Base-by-base conservation (phyloP, 2,797 vertebrate genomes). In the Typhlichthys subterraneus region DNA sequence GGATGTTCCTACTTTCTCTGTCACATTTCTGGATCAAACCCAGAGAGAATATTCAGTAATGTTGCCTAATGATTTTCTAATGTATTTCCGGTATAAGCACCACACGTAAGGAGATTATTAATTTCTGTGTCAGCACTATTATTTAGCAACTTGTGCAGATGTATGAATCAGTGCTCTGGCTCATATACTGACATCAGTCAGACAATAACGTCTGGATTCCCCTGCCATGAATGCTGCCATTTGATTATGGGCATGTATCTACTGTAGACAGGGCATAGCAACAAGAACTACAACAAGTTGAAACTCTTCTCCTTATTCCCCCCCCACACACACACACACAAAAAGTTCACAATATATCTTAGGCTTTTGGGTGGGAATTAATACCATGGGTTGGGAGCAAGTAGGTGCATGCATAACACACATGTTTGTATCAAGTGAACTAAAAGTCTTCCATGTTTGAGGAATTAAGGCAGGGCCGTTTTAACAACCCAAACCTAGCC, bases 371-470 rank as follows among this genome's bases (percentile, higher is more conserved):
- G 57, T 55, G 29, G 23, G 45, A 65, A 47, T 45, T n/a, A 61
- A 29, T 17, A 11, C 11, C 15, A 13, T 63, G 50, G 53, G 45
- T 0, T 63, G 48, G 62, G 48, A 70, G 49, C 79, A 72, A 61
- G 83, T 79, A 60, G 57, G 65, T 69, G 63, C 77, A 64, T 84
- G 83, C 80, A 75, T 33, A 57, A 81, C 2, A 62, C 48, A 52
- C 65, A 59, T 0, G 33, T 53, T 12, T 77, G 63, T 61, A 50
- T 54, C 53, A 48, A 55, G 8, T 49, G 54, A 23, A 31, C 15
- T 56, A 48, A 2, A 53, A 29, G 31, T 63, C 13, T n/a, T 8
- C 17, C 46, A 52, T 64, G 64, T 73, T 77, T 79, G 19, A 8
- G 51, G 1, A 57, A 0, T 0, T 2, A 69, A 53, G 48, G 67